Evolutionary conservation across 2,113 vertebrate species (phyloP).

Genomic region (Ptilorrhoa leucosticta): DNA sequence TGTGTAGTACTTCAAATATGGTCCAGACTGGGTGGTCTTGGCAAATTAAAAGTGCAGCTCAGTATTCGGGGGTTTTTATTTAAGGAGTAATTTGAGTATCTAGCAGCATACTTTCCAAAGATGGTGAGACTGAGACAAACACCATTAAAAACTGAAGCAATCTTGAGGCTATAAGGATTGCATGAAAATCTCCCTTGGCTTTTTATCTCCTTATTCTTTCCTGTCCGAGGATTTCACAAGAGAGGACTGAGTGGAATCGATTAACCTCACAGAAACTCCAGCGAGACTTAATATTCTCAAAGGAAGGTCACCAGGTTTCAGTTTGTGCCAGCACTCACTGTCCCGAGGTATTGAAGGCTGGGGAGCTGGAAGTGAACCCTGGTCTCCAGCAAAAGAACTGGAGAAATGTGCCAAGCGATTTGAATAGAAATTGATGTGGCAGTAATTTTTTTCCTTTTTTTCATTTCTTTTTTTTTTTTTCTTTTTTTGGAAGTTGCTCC

Average conservation of each 20-base stretch:
- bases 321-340: conserved; percentile 47
- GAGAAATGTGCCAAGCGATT: conserved; percentile 13
- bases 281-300: conserved; percentile 52
- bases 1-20: neutral
- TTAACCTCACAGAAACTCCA: conserved; percentile 54
- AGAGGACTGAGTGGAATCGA: conserved; percentile 43
- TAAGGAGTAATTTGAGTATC: neutral
- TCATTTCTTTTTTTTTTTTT: neutral
- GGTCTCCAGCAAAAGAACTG: conserved; percentile 42
- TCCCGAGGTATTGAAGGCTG: conserved; percentile 44
- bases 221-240: neutral
- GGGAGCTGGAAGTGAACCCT: conserved; percentile 58
- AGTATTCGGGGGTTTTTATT: accelerated
- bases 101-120: neutral
- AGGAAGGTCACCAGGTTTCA: conserved; percentile 49
- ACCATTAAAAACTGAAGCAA: neutral
- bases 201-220: conserved; percentile 43
- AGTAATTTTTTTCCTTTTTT: neutral
- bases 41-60: neutral
- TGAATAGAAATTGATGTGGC: conserved; percentile 48
- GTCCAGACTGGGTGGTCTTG: neutral
- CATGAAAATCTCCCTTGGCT: conserved; percentile 2
- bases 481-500: neutral
- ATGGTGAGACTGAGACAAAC: neutral
- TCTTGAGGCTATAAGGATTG: neutral